Conservation (phyloP, 2,113 vertebrate genomes). For the rat (Rattus norvegicus) region DNA sequence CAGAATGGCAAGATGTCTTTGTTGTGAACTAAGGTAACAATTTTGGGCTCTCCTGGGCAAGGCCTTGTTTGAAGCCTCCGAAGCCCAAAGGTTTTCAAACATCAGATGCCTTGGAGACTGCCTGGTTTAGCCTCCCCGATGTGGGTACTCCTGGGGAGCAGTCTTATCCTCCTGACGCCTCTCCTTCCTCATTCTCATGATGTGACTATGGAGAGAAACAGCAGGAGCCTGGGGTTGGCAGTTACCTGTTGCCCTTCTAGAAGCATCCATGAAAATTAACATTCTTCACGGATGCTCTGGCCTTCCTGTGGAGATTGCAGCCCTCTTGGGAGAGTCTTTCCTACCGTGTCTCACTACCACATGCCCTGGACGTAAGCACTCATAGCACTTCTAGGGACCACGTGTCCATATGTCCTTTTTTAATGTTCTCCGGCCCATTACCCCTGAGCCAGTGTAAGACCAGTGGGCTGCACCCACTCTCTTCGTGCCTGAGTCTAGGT, state of each 20-base stretch:
- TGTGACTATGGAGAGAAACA: too few species aligned
- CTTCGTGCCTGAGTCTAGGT: neutral
- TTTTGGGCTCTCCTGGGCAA: neutral
- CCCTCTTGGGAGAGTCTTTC: neutral
- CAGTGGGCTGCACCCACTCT: neutral
- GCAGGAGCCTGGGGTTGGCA: neutral
- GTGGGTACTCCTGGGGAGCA: neutral
- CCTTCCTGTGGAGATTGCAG: neutral
- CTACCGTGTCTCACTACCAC: rapidly evolving
- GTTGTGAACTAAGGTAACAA: neutral
- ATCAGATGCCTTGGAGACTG: neutral
- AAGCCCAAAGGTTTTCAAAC: too few species aligned
- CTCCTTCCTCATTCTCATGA: too few species aligned
- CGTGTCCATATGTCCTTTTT: neutral
- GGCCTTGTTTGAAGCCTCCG: neutral
- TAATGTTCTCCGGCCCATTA: neutral
- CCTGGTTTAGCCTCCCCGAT: too few species aligned
- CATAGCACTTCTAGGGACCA: neutral
- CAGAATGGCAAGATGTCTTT: too few species aligned
- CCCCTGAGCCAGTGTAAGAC: neutral
- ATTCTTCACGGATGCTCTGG: neutral
- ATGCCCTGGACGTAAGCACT: too few species aligned
- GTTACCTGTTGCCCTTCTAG: neutral
- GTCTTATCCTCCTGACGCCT: neutral
- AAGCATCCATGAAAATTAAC: rapidly evolving